Evolutionary conservation across 2,797 vertebrate genomes (phyloP).

Genomic region (Fringilla coelebs): DNA sequence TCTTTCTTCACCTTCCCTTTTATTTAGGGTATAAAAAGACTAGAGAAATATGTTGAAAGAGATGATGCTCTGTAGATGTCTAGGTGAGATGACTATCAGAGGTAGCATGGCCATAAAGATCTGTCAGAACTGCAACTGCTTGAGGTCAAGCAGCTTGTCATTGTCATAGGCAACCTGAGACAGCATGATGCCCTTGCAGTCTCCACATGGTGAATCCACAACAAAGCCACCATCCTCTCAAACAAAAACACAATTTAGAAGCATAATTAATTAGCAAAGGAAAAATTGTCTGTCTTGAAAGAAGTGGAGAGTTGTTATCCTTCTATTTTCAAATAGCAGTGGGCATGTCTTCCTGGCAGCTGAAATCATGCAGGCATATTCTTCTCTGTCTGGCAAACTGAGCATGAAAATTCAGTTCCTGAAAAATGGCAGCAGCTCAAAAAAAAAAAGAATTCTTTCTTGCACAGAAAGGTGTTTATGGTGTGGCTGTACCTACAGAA

Average conservation of each 20-base stretch:
- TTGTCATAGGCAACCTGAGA: background rate
- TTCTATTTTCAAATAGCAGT: background rate
- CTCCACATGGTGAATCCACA: background rate
- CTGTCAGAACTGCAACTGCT: background rate
- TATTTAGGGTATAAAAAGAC: background rate
- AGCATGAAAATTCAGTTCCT: background rate
- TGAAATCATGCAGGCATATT: background rate
- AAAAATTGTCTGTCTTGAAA: background rate
- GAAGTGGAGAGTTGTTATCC: background rate
- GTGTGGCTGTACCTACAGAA: background rate
- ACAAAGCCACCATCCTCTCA: background rate
- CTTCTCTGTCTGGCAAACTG: background rate
- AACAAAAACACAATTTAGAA: background rate
- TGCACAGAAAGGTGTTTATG: background rate
- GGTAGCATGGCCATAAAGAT: accelerated
- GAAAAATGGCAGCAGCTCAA: background rate
- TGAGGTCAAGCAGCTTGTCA: background rate
- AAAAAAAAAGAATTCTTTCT: background rate
- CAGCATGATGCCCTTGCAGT: background rate
- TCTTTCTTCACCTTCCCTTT: background rate
- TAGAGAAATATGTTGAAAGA: background rate
- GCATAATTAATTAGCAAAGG: background rate
- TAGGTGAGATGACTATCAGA: background rate
- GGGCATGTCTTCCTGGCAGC: background rate
- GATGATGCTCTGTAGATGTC: accelerated